Base-by-base conservation (phyloP, 2,113 vertebrate genomes). In the Microtus richardsoni region DNA sequence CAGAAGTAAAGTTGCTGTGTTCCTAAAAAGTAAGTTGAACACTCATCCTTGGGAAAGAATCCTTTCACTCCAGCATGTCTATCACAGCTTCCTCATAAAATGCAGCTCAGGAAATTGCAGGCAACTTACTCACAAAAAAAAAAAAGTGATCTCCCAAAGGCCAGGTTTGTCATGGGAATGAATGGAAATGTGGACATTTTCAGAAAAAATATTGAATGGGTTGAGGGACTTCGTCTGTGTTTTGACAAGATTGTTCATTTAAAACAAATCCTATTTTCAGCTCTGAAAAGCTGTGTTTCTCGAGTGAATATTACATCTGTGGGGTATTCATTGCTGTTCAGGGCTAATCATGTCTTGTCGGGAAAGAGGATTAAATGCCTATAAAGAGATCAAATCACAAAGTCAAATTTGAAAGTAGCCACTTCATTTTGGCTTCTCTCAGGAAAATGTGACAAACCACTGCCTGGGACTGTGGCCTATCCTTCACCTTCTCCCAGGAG, bases 271-370 rank as follows among this genome's bases (percentile, higher is more conserved):
- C 17, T 85, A 86, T 95, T 89, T 97, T 96, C 41, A 82, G 60
- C 17, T 96, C 89, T 91, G 41, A 95, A 95, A 96, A 94, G 22
- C 93, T 95, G 12, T 71, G 47, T 96, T 92, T 91, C 84, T 94
- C 77, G n/a, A 95, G 62, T 83, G 80, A 85, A n/a, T 86, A 60
- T 75, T 92, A 36, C 58, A 86, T 86, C 91, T 88, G 41, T 90
- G 47, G 39, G 33, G 62, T 88, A 54, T 71, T 89, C 68, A 16
- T 49, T 93, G 88, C n/a, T 80, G 30, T 87, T 96, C 62, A 0
- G 41, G 64, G 44, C 73, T 91, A 66, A 78, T 80, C 49, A 88
- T 9, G 84, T 77, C 36, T 54, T 90, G 88, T 0, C 5, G 47
- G 16, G 41, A 28, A 93, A 90, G 77, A 91, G 36, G 49, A 94